Base-by-base conservation (phyloP, 2,797 vertebrate species). In the Molossus molossus region DNA sequence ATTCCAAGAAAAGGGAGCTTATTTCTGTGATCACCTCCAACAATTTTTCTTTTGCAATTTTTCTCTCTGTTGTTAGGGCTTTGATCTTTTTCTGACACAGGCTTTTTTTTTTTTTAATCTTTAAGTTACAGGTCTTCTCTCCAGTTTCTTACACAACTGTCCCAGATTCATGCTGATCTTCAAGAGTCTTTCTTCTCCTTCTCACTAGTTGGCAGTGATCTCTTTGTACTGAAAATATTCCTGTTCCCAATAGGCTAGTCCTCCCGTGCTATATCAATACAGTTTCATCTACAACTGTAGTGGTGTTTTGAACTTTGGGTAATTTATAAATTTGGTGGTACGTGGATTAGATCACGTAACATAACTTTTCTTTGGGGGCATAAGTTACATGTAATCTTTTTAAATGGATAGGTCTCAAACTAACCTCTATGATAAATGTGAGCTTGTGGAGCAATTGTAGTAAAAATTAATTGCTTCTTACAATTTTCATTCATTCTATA, bases 61-160 rank as follows among this genome's bases (percentile, higher is more conserved):
- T 92, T 76, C 91, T 82, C 73, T 96, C 87, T 96, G 82, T 92
- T 89, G n/a, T 58, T 77, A 69, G 70, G 69, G 4, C 23, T 97
- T 98, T 97, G 7, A 73, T 80, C 55, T 20, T 96, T 89, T 96
- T 93, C 23, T 93, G 88, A 96, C 94, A 94, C 60, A 95, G 80
- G 70, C 5, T 91, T 92, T 87, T 60, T 27, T 40, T 60, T 72
- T 20, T 69, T 69, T 37, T 33, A 5, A 87, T 53, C 48, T 93
- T 73, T n/a, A 6, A 83, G 94, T 96, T 60, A 55, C 82, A 95
- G 92, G 29, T 93, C 77, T 80, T 60, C 83, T 40, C 64, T 93
- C 96, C 12, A 14, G 55, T 82, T 95, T 94, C 86, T 94, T 93
- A 85, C 57, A 84, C 76, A 95, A 79, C 94, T 82, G 73, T 95